These are phyloP conservation scores for Incurvaria masculella DNA, from an alignment of 2,888 invertebrate genomes.

Conservation along the genomic window DNA sequence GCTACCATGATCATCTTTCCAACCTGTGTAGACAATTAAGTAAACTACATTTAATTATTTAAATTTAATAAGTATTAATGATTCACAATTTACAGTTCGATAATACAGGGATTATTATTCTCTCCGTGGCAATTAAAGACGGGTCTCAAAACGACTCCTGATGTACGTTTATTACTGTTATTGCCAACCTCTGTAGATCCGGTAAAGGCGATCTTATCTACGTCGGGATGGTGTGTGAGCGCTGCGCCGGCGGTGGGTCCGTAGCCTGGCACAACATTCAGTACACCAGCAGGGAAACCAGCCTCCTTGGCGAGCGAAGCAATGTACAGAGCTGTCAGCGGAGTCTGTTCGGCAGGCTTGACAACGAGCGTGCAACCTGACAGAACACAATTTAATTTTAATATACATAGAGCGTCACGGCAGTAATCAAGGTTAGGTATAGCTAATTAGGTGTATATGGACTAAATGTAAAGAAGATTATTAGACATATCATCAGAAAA, in stretches of 20 bases:
- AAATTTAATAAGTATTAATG: background rate
- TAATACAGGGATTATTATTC: too few relatives aligned
- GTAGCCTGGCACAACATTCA: constrained; percentile 88
- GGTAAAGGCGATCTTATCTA: constrained; percentile 86
- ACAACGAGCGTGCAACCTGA: constrained; percentile 77
- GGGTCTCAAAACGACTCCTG: too few relatives aligned
- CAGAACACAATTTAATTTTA: background rate
- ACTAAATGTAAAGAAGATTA: background rate
- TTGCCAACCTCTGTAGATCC: constrained; percentile 60
- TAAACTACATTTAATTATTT: background rate
- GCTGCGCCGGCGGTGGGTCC: constrained; percentile 80
- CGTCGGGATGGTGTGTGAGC: constrained; percentile 66
- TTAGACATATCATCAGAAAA: background rate
- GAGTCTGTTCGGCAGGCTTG: constrained; percentile 95
- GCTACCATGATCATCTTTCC: constrained; percentile 59
- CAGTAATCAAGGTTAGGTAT: background rate
- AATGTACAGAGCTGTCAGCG: constrained; percentile 84
- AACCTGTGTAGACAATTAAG: constrained; percentile 32
- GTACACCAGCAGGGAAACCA: constrained; percentile 88
- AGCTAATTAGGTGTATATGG: background rate
- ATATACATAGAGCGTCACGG: background rate
- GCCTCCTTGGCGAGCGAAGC: constrained; percentile 84
- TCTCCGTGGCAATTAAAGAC: too few relatives aligned
- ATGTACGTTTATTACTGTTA: constrained; percentile 48
- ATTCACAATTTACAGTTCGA: too few relatives aligned